A percentile compares a stretch with the other conserved stretches of the same genome.
These are phyloP conservation scores for Heliopora coerulea DNA, from an alignment of 92 coral and sea anemone genomes.

Conservation along the genomic window DNA sequence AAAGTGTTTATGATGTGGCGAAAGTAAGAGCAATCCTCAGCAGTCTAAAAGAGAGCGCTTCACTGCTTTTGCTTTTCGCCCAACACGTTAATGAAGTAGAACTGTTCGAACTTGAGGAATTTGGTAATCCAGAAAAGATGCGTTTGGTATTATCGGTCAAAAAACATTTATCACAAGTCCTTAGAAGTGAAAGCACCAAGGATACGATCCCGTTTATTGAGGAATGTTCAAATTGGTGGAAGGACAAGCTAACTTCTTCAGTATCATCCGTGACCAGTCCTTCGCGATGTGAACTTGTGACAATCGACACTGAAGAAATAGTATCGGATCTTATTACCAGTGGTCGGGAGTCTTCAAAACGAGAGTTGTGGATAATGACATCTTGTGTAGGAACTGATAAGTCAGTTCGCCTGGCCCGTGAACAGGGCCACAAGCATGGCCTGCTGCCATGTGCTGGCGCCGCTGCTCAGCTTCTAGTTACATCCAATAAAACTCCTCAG, in stretches of 20 bases:
- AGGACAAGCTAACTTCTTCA: not conserved
- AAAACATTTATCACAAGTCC: not conserved
- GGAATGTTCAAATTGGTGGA: conserved; percentile 48
- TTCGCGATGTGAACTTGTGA: conserved; percentile 8
- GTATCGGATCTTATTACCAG: not conserved
- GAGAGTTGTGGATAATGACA: conserved; percentile 55
- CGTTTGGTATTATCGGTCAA: conserved; percentile 12
- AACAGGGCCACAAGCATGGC: conserved; percentile 61
- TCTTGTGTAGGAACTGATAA: conserved; percentile 53
- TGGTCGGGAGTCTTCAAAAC: conserved; percentile 16
- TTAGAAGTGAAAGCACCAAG: conserved; percentile 11
- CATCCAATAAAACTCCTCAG: not conserved
- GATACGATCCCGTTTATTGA: conserved; percentile 44
- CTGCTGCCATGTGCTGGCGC: conserved; percentile 66
- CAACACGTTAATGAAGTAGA: conserved; percentile 59
- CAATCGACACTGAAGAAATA: not conserved
- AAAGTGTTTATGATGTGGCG: conserved; percentile 46
- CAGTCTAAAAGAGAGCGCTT: conserved; percentile 56
- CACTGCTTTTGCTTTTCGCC: conserved; percentile 58
- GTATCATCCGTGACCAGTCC: not conserved
- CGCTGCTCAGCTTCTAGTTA: conserved; percentile 36
- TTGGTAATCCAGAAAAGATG: conserved; percentile 14
- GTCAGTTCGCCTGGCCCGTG: conserved; percentile 57
- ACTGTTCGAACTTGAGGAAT: conserved; percentile 44
- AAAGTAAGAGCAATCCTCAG: conserved; percentile 43